Conservation (phyloP, 2,113 vertebrate species). For the Hippocampus zosterae region DNA sequence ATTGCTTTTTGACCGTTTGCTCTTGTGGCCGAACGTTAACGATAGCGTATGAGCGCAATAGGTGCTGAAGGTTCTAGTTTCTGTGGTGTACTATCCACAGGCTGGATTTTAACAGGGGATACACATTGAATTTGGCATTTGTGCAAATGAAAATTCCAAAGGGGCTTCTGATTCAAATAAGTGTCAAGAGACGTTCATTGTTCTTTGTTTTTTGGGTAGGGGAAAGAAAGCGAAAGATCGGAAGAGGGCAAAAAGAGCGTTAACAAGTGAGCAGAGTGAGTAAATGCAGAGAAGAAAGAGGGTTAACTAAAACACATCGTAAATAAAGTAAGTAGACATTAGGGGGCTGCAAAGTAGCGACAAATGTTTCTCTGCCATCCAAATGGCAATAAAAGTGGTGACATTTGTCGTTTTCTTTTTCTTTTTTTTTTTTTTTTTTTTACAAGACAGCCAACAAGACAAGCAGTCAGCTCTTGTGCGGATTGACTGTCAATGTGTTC, state of each 20-base stretch:
- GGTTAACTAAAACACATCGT: slow-evolving; percentile 14
- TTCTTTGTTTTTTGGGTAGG: not conserved
- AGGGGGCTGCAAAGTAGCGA: not conserved
- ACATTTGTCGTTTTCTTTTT: not conserved
- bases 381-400: not conserved
- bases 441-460: not conserved
- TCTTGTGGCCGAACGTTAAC: not conserved
- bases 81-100: slow-evolving; percentile 21
- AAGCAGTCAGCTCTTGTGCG: not conserved
- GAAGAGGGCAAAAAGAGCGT: slow-evolving; percentile 9
- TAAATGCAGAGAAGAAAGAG: not conserved
- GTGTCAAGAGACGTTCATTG: slow-evolving; percentile 44
- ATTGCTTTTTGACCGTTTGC: not conserved
- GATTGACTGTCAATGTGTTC: too few relatives aligned
- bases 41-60: not conserved
- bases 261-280: not conserved
- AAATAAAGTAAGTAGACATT: slow-evolving; percentile 8
- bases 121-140: slow-evolving; percentile 54
- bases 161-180: slow-evolving; percentile 45
- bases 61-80: slow-evolving; percentile 23
- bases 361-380: not conserved
- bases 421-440: not conserved
- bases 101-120: slow-evolving; percentile 25
- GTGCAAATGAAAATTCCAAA: slow-evolving; percentile 53
- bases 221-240: slow-evolving; percentile 20